These are phyloP conservation scores for Megalops atlanticus DNA, from an alignment of 2,113 vertebrate species.

Conservation along the genomic window DNA sequence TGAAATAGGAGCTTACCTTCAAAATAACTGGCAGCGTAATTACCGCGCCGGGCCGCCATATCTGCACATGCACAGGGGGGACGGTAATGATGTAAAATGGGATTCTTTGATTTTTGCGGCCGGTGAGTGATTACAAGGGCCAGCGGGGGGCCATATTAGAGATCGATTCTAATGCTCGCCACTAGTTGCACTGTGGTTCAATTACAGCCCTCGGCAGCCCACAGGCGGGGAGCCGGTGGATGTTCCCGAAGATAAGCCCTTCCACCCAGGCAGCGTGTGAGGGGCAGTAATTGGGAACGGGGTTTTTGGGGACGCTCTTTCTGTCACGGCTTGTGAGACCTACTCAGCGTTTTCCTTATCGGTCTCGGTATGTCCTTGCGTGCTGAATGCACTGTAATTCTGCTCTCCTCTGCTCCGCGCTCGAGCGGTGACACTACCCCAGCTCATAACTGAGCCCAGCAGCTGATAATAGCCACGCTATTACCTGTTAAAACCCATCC, in stretches of 20 bases:
- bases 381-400: neutral
- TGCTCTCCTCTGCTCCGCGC: neutral
- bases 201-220: neutral
- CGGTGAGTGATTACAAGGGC: neutral
- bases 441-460: neutral
- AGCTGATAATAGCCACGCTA: neutral
- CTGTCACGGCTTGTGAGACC: conserved; percentile 34
- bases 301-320: neutral
- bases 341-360: conserved; percentile 55
- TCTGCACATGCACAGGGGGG: neutral
- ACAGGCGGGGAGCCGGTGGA: neutral
- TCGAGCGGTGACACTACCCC: no score
- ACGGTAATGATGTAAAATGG: neutral
- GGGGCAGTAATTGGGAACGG: neutral
- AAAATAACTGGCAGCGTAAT: neutral
- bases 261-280: neutral
- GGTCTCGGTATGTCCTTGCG: conserved; percentile 29
- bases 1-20: neutral
- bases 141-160: neutral
- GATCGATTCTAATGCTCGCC: conserved; percentile 13
- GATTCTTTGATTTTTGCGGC: conserved; percentile 4
- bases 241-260: neutral
- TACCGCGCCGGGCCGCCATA: neutral
- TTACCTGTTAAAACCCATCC: neutral
- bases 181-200: neutral